Evolutionary conservation across 2,888 invertebrate species (phyloP), one percentile per base, ranked within the genome.

Genomic region (Fissipunctia ypsillon): DNA sequence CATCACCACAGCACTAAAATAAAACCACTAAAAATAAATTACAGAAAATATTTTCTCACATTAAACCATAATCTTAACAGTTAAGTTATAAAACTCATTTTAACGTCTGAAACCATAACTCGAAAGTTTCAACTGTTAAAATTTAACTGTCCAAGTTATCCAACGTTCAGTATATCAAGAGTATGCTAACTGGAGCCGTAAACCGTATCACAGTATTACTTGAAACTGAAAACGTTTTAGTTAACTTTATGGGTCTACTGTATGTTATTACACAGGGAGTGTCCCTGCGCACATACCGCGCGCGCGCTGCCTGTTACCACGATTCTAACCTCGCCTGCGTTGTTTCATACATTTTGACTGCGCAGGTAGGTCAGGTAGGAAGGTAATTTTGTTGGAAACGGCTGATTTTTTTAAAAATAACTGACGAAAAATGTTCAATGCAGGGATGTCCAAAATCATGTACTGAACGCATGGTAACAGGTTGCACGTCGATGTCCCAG

Each of bases 121-220:
- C 74, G 73, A 66, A 74, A 78, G 73, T 78, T 75, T 79, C 81
- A 71, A 84, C 84, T 81, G 86, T 86, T 84, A 84, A 88, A 88
- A 84, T 88, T 89, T 89, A 88, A 89, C 88, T 85, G 85, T 87
- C 81, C 78, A 86, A 89, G 86, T 89, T 89, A 84, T 84, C 80
- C 81, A 79, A 82, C 85, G 72, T 72, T 70, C 79, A 78, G 69
- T 85, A 78, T 83, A 82, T 83, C 83, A 82, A 74, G 84, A 77
- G 75, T 78, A 82, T 82, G 85, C 70, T 84, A 82, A 84, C 85
- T 83, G 73, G 64, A 54, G 31, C 71, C 68, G 75, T 85, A 83
- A 83, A 84, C 72, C 83, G 79, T 84, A 84, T 83, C 83, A 73
- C 69, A 71, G 48, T 78, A 82, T 75, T 73, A 85, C 79, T 83